Percentiles rank a stretch among this genome's conserved stretches.
phyloP scores from a whole-genome alignment of 2,113 vertebrate genomes.

The Candoia aspera region DNA sequence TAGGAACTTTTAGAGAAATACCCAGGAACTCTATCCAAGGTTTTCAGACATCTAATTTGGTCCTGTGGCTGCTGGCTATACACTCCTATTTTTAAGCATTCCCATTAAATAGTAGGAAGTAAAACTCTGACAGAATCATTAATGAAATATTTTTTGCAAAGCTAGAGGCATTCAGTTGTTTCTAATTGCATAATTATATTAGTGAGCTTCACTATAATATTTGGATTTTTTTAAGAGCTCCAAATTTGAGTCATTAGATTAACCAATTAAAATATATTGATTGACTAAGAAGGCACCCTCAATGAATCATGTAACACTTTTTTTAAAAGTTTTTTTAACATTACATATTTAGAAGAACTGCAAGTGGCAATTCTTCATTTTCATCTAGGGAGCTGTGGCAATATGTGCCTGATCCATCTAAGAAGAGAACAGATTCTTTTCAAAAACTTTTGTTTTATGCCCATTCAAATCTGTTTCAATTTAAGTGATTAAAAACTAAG shows the following conservation, averaged over 20 bases:
- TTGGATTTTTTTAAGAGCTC: constrained; percentile 1
- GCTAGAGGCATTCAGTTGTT: not conserved
- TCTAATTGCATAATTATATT: not conserved
- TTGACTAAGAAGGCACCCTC: not conserved
- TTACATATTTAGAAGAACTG: not conserved
- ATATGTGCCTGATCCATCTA: not conserved
- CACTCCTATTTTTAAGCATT: not conserved
- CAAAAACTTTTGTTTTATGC: not conserved
- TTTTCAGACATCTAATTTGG: not conserved
- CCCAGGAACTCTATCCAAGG: not conserved
- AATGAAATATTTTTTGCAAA: not conserved
- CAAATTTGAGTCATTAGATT: constrained; percentile 6
- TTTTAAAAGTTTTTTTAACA: not conserved
- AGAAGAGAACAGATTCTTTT: not conserved
- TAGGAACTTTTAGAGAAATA: not conserved
- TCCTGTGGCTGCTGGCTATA: not conserved
- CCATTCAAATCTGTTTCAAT: not conserved
- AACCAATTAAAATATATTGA: not conserved
- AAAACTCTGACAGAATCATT: not conserved
- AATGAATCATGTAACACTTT: not conserved
- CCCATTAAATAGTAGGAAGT: not conserved
- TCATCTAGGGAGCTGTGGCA: not conserved
- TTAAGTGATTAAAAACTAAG: not conserved
- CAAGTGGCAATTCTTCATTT: not conserved
- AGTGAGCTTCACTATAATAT: not conserved